Evolutionary conservation across 2,797 vertebrate genomes (phyloP).

Genomic region (Myotis pilosus): DNA sequence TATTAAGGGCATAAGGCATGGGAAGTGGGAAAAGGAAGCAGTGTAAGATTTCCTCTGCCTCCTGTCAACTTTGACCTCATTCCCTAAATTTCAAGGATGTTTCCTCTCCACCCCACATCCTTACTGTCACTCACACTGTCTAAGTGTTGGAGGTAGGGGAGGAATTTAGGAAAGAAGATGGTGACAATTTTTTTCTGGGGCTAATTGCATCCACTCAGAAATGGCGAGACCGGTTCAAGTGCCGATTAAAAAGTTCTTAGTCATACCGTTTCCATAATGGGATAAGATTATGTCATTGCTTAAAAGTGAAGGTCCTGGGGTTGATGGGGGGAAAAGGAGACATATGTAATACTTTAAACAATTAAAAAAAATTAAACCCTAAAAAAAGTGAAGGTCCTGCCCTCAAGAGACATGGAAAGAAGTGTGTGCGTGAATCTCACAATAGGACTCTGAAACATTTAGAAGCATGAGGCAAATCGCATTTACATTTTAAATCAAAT

Average conservation of each 20-base stretch:
- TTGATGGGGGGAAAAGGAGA: no score
- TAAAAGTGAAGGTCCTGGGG: not conserved
- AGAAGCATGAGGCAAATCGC: not conserved
- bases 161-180: not conserved
- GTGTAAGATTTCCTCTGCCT: not conserved
- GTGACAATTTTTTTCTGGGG: not conserved
- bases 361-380: no score
- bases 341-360: no score
- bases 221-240: not conserved
- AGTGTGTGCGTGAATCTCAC: not conserved
- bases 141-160: not conserved
- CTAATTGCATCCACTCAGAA: not conserved
- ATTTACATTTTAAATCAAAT: not conserved
- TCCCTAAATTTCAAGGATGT: not conserved
- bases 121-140: not conserved
- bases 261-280: not conserved
- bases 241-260: not conserved
- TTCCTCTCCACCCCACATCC: not conserved
- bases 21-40: not conserved
- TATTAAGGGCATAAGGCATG: not conserved
- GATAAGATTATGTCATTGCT: not conserved
- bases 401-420: not conserved
- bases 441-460: not conserved
- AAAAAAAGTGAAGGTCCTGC: not conserved
- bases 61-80: not conserved